These are phyloP conservation scores for Okapia johnstoni DNA, from an alignment of 2,113 vertebrate genomes.

Conservation along the genomic window DNA sequence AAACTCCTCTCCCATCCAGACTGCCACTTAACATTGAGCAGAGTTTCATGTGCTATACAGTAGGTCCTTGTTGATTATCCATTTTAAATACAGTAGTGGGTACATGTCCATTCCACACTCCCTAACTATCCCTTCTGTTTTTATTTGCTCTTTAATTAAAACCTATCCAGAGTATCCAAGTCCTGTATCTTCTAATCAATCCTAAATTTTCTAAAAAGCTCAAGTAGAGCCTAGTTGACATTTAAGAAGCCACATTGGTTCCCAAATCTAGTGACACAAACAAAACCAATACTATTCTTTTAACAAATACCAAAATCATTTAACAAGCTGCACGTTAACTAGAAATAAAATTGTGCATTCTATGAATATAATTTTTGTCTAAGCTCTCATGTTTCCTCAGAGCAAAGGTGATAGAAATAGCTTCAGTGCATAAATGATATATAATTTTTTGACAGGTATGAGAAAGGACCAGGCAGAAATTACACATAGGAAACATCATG, in stretches of 20 bases:
- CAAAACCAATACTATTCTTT: neutral
- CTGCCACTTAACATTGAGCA: neutral
- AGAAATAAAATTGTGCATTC: neutral
- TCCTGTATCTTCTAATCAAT: neutral
- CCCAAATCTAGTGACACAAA: neutral
- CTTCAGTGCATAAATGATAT: constrained; percentile 31
- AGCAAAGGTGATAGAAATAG: constrained; percentile 16
- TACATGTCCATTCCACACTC: neutral
- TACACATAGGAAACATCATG: neutral
- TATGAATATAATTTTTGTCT: neutral
- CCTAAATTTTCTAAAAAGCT: neutral
- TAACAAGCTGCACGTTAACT: neutral
- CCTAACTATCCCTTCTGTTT: neutral
- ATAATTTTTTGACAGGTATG: constrained; percentile 24
- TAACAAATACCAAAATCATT: neutral
- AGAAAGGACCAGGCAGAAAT: neutral
- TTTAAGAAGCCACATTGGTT: neutral
- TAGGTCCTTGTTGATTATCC: neutral
- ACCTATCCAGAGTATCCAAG: neutral
- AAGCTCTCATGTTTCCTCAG: neutral
- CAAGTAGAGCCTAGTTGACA: neutral
- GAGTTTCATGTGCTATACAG: neutral
- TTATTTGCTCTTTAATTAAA: neutral
- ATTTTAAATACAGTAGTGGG: neutral
- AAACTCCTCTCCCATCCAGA: neutral